These are phyloP conservation scores for Drosophila biarmipes DNA, from an alignment of 1,140 invertebrate species.

Conservation along the genomic window DNA sequence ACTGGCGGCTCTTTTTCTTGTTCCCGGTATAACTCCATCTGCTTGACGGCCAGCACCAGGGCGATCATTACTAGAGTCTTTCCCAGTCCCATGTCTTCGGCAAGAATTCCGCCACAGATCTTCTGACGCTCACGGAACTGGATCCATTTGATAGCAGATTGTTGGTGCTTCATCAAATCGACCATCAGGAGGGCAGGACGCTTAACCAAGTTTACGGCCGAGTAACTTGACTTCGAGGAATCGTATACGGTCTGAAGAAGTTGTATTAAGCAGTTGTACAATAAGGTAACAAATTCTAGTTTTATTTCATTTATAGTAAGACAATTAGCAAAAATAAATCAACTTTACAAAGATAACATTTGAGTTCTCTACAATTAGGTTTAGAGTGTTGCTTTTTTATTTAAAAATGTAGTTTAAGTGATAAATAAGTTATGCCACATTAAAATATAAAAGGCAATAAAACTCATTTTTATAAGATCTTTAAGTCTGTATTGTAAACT, in stretches of 20 bases:
- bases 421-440: too few species aligned
- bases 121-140: conserved; percentile 92
- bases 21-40: conserved; percentile 7
- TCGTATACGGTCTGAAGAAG: conserved; percentile 33
- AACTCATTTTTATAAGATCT: too few species aligned
- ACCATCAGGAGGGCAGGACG: conserved; percentile 38
- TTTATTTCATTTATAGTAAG: too few species aligned
- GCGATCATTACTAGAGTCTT: conserved; percentile 97
- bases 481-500: too few species aligned
- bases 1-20: background rate
- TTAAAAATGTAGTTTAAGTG: too few species aligned
- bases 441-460: too few species aligned
- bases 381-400: too few species aligned
- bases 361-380: too few species aligned
- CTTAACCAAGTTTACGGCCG: conserved; percentile 2
- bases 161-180: conserved; percentile 41
- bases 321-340: too few species aligned
- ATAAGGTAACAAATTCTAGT: too few species aligned
- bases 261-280: too few species aligned
- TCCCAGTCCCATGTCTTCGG: conserved; percentile 66
- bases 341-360: too few species aligned
- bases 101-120: conserved; percentile 53
- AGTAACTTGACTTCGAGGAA: conserved; percentile 1
- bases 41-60: conserved; percentile 86
- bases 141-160: conserved; percentile 91